Conservation (phyloP, 2,888 invertebrate genomes). For the Miltochrista miniata region DNA sequence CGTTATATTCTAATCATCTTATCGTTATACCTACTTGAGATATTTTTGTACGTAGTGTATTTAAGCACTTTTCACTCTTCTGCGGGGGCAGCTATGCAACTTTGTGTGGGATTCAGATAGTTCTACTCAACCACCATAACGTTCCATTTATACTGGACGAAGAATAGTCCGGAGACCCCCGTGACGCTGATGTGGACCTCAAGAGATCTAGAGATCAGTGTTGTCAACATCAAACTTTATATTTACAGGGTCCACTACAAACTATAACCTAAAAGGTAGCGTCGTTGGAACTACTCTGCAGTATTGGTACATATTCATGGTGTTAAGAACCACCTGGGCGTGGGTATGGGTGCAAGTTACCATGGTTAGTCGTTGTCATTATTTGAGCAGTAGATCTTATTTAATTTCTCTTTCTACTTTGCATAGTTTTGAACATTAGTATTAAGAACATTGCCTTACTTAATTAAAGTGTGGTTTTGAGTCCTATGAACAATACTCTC, state of each 20-base stretch:
- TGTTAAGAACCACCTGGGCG: slow-evolving; percentile 57
- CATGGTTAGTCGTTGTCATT: slow-evolving; percentile 32
- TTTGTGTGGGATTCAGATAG: too few relatives aligned
- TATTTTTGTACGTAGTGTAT: too few relatives aligned
- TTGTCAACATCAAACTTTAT: background rate
- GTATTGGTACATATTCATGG: slow-evolving; percentile 58
- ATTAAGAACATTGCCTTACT: too few relatives aligned
- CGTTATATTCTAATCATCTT: too few relatives aligned
- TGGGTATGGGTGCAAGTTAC: slow-evolving; percentile 52
- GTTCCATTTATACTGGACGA: background rate
- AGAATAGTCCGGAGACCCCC: background rate
- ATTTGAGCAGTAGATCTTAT: background rate
- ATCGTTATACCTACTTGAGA: too few relatives aligned
- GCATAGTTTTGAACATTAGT: too few relatives aligned
- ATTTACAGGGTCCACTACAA: slow-evolving; percentile 51
- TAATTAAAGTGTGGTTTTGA: too few relatives aligned
- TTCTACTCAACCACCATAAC: too few relatives aligned
- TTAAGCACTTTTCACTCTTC: too few relatives aligned
- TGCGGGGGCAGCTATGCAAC: too few relatives aligned
- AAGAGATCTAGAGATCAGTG: background rate
- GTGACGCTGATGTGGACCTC: too few relatives aligned
- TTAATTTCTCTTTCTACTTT: background rate
- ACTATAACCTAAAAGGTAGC: slow-evolving; percentile 57
- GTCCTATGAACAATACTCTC: too few relatives aligned
- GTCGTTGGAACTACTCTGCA: slow-evolving; percentile 60